A percentile compares a stretch with the other conserved stretches of the same genome.
Evolutionary conservation across 1,140 invertebrate species (phyloP).

Genomic region (Cyclargus thomasi): DNA sequence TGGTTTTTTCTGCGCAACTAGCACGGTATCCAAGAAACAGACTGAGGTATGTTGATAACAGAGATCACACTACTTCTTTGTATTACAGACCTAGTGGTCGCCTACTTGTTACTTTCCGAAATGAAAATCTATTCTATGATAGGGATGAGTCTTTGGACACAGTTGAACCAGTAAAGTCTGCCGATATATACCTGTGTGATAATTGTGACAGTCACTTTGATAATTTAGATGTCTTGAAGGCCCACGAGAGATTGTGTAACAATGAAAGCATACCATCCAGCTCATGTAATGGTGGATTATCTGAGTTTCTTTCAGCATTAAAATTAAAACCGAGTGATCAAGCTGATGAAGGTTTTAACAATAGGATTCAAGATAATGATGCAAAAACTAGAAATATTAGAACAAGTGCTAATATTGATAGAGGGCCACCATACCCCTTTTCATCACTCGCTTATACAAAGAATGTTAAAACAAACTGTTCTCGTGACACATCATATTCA

Average conservation of each 20-base stretch:
- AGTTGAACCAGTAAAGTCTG: constrained; percentile 40
- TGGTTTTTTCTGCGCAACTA: constrained; percentile 82
- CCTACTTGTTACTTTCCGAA: constrained; percentile 83
- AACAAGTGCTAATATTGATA: constrained; percentile 50
- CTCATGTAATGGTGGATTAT: constrained; percentile 42
- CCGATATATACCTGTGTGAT: constrained; percentile 84
- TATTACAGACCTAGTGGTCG: constrained; percentile 79
- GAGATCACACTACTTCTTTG: constrained; percentile 83
- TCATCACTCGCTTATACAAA: constrained; percentile 65
- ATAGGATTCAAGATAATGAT: constrained; percentile 32
- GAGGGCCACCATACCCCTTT: constrained; percentile 68
- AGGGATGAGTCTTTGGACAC: constrained; percentile 55
- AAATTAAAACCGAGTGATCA: constrained; percentile 42
- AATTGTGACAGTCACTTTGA: constrained; percentile 80
- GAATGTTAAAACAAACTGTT: constrained; percentile 51
- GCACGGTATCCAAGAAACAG: constrained; percentile 79
- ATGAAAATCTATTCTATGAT: constrained; percentile 81
- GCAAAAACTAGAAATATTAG: constrained; percentile 42
- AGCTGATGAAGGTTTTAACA: constrained; percentile 22
- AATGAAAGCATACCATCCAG: constrained; percentile 44
- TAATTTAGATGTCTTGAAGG: constrained; percentile 53
- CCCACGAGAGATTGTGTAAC: constrained; percentile 68
- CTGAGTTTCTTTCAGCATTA: constrained; percentile 58
- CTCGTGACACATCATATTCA: constrained; percentile 51
- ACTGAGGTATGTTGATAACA: constrained; percentile 82